Percentiles rank a stretch among this genome's conserved stretches.
Evolutionary conservation across 2,113 vertebrate species (phyloP).

Genomic region (Elachura formosa): DNA sequence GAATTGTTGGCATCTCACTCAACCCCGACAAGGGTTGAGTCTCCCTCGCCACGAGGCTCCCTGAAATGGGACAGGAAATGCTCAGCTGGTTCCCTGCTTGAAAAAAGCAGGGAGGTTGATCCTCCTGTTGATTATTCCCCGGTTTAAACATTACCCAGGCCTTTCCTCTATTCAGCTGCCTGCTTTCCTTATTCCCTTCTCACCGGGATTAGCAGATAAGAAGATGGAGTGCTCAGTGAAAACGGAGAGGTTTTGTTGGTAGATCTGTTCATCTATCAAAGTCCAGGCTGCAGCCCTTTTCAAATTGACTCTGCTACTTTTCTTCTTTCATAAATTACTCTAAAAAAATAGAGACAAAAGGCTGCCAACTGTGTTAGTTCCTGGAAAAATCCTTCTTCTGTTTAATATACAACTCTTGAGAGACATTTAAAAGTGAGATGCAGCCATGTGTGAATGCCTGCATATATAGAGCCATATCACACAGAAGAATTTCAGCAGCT

Average conservation of each 20-base stretch:
- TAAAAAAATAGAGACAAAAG: constrained; percentile 56
- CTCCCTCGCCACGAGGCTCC: too few species aligned
- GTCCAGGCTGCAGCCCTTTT: constrained; percentile 33
- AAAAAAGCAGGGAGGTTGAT: not conserved
- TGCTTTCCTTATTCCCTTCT: not conserved
- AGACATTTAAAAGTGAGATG: constrained; percentile 49
- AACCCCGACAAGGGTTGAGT: too few species aligned
- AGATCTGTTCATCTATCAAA: constrained; percentile 58
- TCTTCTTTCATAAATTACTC: constrained; percentile 48
- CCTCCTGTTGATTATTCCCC: not conserved
- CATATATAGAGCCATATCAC: not conserved
- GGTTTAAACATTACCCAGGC: not conserved
- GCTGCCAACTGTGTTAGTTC: constrained; percentile 43
- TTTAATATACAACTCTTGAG: constrained; percentile 30
- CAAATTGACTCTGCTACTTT: constrained; percentile 46
- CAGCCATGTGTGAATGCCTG: constrained; percentile 30
- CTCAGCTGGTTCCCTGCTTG: not conserved
- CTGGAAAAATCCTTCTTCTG: constrained; percentile 36
- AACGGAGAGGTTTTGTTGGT: constrained; percentile 47
- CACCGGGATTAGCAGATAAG: constrained; percentile 10
- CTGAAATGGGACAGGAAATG: not conserved
- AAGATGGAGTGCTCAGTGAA: constrained; percentile 37
- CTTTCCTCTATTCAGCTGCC: not conserved
- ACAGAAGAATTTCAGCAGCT: not conserved
- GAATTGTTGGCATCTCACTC: not conserved